Evolutionary conservation across 2,797 vertebrate genomes (phyloP).

Genomic region (Poecilia wingei): DNA sequence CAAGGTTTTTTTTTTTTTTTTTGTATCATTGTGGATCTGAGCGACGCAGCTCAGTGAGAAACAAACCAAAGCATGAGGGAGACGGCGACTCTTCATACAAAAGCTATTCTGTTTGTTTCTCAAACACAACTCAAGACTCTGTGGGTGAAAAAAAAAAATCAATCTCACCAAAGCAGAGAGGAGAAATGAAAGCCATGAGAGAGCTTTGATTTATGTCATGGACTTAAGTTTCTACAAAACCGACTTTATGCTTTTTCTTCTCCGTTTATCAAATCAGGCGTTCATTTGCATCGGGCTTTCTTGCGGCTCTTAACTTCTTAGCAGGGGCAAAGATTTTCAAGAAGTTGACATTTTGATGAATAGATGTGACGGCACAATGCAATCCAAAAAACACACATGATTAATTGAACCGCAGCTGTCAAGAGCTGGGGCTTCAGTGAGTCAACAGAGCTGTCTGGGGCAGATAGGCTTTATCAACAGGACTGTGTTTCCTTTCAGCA

Average conservation of each 20-base stretch:
- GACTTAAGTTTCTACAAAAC: constrained; percentile 59
- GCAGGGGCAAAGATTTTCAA: constrained; percentile 20
- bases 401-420: constrained; percentile 56
- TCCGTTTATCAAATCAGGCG: constrained; percentile 62
- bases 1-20: constrained; percentile 31
- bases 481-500: constrained; percentile 19
- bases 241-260: constrained; percentile 41
- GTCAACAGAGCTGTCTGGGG: constrained; percentile 56
- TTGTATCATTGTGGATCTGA: constrained; percentile 36
- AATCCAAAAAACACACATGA: constrained; percentile 39
- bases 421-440: constrained; percentile 43
- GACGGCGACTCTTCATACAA: constrained; percentile 56
- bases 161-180: constrained; percentile 54
- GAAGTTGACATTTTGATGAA: constrained; percentile 67
- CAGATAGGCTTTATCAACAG: constrained; percentile 45
- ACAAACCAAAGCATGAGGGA: constrained; percentile 58
- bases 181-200: constrained; percentile 58
- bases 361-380: constrained; percentile 43
- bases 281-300: constrained; percentile 59
- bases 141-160: constrained; percentile 66
- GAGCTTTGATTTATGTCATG: constrained; percentile 65
- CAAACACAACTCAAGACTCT: constrained; percentile 55
- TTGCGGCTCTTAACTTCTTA: constrained; percentile 33
- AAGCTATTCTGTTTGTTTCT: constrained; percentile 64
- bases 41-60: constrained; percentile 55